Evolutionary conservation across 2,113 vertebrate genomes (phyloP).

Genomic region (Lophochroa leadbeateri): DNA sequence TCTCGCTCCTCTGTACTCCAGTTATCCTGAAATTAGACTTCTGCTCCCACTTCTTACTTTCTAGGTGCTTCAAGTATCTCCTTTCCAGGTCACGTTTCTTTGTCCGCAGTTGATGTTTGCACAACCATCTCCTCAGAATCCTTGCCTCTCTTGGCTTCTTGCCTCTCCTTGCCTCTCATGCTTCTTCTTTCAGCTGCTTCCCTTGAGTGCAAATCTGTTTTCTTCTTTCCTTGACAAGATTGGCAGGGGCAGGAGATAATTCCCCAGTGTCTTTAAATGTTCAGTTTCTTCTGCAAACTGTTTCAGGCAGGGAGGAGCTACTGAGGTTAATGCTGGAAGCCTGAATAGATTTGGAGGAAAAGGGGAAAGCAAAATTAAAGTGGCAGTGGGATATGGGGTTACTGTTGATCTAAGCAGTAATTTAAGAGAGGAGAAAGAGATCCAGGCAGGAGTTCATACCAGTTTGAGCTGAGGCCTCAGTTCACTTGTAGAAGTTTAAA

Average conservation of each 20-base stretch:
- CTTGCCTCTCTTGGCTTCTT: neutral
- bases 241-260: neutral
- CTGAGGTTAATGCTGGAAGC: neutral
- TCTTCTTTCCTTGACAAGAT: neutral
- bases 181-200: neutral
- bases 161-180: neutral
- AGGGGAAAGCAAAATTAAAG: neutral
- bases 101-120: neutral
- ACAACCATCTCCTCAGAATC: neutral
- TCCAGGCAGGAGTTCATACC: neutral
- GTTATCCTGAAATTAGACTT: neutral
- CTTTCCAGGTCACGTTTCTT: neutral
- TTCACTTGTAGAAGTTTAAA: neutral
- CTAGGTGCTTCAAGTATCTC: neutral
- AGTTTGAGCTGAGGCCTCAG: neutral
- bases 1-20: neutral
- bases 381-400: neutral
- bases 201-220: neutral
- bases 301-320: neutral
- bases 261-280: neutral
- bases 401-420: neutral
- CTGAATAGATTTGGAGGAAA: neutral
- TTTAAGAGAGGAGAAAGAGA: neutral
- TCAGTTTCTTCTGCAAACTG: neutral
- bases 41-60: neutral